Percentiles rank a stretch among this genome's conserved stretches.
phyloP scores from a whole-genome alignment of 30 jellyfish, hydroid and myxozoan genomes.

The Mastigias papua region DNA sequence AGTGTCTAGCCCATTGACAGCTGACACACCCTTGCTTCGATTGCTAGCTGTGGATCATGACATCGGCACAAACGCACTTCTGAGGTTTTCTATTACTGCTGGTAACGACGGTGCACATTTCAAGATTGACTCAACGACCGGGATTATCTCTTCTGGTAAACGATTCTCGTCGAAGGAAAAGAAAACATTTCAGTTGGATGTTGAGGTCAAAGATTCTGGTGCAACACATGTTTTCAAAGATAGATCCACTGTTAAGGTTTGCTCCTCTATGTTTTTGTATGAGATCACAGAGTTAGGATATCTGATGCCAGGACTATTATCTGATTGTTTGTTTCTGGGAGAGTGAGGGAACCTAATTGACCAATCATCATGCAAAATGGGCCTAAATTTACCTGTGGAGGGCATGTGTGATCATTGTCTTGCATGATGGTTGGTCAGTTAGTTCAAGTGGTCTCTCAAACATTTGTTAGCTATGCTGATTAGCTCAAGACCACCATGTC shows the following conservation, averaged over 20 bases:
- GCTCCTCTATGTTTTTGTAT: background rate
- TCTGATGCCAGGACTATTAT: no score
- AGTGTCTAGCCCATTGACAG: slow-evolving; percentile 31
- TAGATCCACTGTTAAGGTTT: slow-evolving; percentile 59
- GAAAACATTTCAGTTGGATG: slow-evolving; percentile 44
- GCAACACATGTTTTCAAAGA: slow-evolving; percentile 41
- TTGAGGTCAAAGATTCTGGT: slow-evolving; percentile 79
- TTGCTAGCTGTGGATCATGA: slow-evolving; percentile 76
- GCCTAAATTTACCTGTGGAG: no score
- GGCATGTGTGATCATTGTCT: no score
- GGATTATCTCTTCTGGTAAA: slow-evolving; percentile 59
- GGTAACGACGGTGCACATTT: slow-evolving; percentile 70
- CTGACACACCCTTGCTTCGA: slow-evolving; percentile 58
- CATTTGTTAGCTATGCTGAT: no score
- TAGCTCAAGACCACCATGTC: no score
- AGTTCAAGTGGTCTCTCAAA: no score
- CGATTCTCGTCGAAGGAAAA: slow-evolving; percentile 20
- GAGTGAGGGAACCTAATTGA: no score
- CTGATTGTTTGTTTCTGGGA: no score
- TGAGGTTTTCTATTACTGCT: slow-evolving; percentile 53
- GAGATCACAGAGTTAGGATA: background rate
- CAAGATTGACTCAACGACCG: slow-evolving; percentile 61
- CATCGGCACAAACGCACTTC: slow-evolving; percentile 75
- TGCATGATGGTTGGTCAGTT: no score
- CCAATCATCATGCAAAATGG: no score